Evolutionary conservation across 2,113 vertebrate species (phyloP).

Genomic region (Anarrhichthys ocellatus): DNA sequence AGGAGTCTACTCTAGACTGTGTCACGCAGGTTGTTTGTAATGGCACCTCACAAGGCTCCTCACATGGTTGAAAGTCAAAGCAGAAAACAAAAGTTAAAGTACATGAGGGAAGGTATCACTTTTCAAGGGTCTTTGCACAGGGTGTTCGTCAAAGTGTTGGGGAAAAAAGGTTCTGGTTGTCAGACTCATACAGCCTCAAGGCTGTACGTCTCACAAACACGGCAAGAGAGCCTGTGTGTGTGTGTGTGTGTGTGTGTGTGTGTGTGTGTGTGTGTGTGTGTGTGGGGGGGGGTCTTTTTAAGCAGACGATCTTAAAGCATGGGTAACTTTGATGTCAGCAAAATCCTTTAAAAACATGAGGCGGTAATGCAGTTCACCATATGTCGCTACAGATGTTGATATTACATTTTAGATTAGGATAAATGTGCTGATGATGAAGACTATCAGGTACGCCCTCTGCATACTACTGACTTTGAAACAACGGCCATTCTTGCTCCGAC

Average conservation of each 20-base stretch:
- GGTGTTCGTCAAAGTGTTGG: not conserved
- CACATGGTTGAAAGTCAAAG: slow-evolving; percentile 16
- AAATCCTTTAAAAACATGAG: slow-evolving; percentile 39
- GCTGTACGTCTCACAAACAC: slow-evolving; percentile 6
- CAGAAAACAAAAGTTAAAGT: slow-evolving; percentile 30
- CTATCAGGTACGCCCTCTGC: not conserved
- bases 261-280: not conserved
- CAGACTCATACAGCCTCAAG: slow-evolving; percentile 34
- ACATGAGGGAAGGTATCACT: slow-evolving; percentile 1
- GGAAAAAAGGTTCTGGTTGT: slow-evolving; percentile 31
- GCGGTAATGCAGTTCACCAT: slow-evolving; percentile 43
- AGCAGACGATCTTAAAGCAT: slow-evolving; percentile 43
- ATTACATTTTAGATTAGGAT: slow-evolving; percentile 57
- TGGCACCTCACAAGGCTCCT: slow-evolving; percentile 1
- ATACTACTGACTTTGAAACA: slow-evolving; percentile 22
- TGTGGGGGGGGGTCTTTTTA: not conserved
- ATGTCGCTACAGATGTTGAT: slow-evolving; percentile 65
- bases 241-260: not conserved
- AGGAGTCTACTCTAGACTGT: not conserved
- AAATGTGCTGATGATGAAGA: slow-evolving; percentile 53
- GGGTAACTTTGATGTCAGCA: slow-evolving; percentile 56
- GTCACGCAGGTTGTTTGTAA: slow-evolving; percentile 5
- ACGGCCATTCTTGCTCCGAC: not conserved
- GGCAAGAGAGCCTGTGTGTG: not conserved
- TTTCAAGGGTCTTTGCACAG: slow-evolving; percentile 11